Base-by-base conservation (phyloP, 2,797 vertebrate species). In the Anguilla marmorata region DNA sequence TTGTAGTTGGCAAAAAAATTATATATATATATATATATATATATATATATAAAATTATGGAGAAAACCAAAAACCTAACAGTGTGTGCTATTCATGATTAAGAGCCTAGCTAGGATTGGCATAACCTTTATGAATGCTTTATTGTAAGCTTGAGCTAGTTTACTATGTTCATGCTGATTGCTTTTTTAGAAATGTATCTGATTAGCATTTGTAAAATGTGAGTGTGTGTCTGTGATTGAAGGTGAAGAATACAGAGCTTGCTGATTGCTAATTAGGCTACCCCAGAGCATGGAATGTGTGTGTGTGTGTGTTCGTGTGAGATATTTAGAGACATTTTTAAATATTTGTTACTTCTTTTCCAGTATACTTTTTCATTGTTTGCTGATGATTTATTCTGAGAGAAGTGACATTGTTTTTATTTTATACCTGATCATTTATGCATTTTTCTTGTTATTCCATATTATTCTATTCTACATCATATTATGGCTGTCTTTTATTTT, bases 181-280 rank as follows among this genome's bases (percentile, higher is more conserved):
- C 87, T 48, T 50, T 79, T 79, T 45, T 33, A 48, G 69, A 54
- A 58, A 56, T 11, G 11, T 50, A 45, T 82, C 21, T 48, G 84
- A 86, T 24, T 16, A 54, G 54, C 41, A 19, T 50, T 50, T 24
- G 72, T 86, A 69, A 63, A 48, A 83, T 83, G 56, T 69, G n/a
- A 27, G n/a, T 27, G 60, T 60, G 63, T 85, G 50, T 88, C 63
- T 84, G 82, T 88, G 60, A 85, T 88, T 88, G 83, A 85, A 41
- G 76, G 79, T 88, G 50, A 79, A 76, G 84, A 52, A 85, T 85
- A 37, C 69, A 33, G 37, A 54, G 56, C 63, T 56, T n/a, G 30
- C 63, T 88, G 87, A 88, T 88, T 85, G 54, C 72, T 79, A 54
- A 88, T 86, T 86, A 69, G 63, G 63, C 63, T 69, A 27, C 76